These are phyloP conservation scores for Actenoides lindsayi DNA, from an alignment of 2,113 vertebrate species.

Conservation along the genomic window DNA sequence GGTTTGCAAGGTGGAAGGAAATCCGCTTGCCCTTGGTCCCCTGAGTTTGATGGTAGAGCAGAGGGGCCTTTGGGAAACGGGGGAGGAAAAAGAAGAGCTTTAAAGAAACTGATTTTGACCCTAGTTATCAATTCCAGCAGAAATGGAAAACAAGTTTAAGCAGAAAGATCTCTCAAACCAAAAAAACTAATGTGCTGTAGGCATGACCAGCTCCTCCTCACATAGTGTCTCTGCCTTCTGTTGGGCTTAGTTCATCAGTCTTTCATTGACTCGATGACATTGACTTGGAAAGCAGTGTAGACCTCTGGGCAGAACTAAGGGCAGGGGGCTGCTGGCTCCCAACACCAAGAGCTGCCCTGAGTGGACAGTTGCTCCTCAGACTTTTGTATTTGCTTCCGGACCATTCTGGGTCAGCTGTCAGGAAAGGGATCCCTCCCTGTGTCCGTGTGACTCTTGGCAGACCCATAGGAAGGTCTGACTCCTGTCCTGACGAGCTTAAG, in stretches of 20 bases:
- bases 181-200: not conserved
- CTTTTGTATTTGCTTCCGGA: not conserved
- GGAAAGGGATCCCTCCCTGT: not conserved
- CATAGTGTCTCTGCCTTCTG: not conserved
- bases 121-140: not conserved
- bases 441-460: not conserved
- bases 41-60: accelerated
- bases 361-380: not conserved
- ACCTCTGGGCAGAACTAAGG: not conserved
- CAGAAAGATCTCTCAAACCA: not conserved
- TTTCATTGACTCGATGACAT: not conserved
- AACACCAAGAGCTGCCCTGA: not conserved
- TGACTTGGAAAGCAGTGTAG: not conserved
- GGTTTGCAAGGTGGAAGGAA: not conserved
- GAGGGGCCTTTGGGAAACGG: not conserved
- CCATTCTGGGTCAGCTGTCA: not conserved
- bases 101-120: not conserved
- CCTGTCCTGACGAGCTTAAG: not conserved
- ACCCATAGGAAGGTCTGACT: not conserved
- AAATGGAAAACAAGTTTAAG: not conserved
- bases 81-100: not conserved
- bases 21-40: not conserved
- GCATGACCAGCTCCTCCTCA: not conserved
- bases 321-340: not conserved
- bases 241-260: not conserved